These are phyloP conservation scores for Anoncus sp. DNA, from an alignment of 2,888 invertebrate genomes.

Conservation along the genomic window DNA sequence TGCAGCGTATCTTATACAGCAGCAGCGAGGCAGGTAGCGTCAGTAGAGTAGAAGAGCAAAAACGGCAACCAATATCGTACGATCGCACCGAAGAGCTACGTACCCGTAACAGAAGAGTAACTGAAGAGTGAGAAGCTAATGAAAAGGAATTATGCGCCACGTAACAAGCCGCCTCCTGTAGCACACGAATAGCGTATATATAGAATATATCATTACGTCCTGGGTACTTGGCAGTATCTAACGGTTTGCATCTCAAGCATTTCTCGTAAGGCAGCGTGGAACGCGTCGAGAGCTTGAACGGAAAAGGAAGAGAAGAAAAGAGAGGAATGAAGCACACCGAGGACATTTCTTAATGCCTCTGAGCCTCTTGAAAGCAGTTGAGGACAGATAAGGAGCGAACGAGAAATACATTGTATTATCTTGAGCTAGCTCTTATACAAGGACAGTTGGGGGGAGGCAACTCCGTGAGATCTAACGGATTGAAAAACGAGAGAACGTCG, in stretches of 20 bases:
- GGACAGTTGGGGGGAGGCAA: slow-evolving; percentile 22
- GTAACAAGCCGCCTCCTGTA: slow-evolving; percentile 52
- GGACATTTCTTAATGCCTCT: slow-evolving; percentile 61
- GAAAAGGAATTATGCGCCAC: slow-evolving; percentile 62
- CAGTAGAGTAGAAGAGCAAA: slow-evolving; percentile 41
- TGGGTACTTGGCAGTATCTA: slow-evolving; percentile 42
- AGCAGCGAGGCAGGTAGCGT: slow-evolving; percentile 32
- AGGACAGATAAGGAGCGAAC: slow-evolving; percentile 59
- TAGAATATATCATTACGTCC: slow-evolving; percentile 16
- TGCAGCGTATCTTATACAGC: slow-evolving; percentile 25
- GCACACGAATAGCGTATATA: slow-evolving; percentile 22
- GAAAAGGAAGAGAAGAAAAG: slow-evolving; percentile 50
- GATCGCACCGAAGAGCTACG: slow-evolving; percentile 46
- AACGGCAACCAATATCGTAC: slow-evolving; percentile 54
- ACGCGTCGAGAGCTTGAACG: slow-evolving; percentile 14
- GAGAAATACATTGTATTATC: slow-evolving; percentile 51
- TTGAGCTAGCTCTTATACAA: slow-evolving; percentile 22
- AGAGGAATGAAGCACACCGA: slow-evolving; percentile 45
- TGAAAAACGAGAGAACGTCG: slow-evolving; percentile 1
- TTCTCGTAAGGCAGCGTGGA: slow-evolving; percentile 44
- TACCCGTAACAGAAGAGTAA: slow-evolving; percentile 44
- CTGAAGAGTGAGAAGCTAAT: slow-evolving; percentile 56
- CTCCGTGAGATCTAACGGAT: slow-evolving; percentile 11
- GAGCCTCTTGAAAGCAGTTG: slow-evolving; percentile 33
- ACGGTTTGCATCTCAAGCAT: slow-evolving; percentile 60